Percentiles rank a stretch among this genome's conserved stretches.
phyloP scores from a whole-genome alignment of 1,140 invertebrate species.

The Bombus pascuorum region DNA sequence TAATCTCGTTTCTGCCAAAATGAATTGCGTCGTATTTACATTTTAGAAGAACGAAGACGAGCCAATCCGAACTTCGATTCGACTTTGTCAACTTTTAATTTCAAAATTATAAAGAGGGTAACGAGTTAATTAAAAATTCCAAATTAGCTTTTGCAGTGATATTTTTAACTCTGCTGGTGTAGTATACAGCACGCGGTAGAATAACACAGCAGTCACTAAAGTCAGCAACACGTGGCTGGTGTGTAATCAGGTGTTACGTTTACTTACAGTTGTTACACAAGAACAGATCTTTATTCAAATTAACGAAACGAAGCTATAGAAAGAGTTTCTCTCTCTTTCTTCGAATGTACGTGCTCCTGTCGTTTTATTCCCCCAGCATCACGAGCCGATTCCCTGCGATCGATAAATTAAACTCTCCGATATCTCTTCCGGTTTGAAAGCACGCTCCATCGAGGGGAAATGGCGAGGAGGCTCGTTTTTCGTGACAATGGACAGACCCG shows the following conservation, averaged over 20 bases:
- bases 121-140: no score
- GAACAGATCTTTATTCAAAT: conserved; percentile 10
- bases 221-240: neutral
- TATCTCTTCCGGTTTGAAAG: conserved; percentile 73
- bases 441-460: conserved; percentile 30
- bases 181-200: neutral
- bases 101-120: accelerated
- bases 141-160: neutral
- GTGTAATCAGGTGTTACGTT: neutral
- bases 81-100: no score
- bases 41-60: no score
- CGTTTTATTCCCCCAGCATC: conserved; percentile 29
- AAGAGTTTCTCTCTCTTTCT: neutral
- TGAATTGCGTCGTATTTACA: no score
- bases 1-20: no score
- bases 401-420: conserved; percentile 69
- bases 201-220: neutral
- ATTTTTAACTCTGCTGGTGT: neutral
- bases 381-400: conserved; percentile 65
- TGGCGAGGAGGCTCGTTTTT: neutral
- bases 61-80: no score
- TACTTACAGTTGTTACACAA: neutral
- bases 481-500: conserved; percentile 6
- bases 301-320: conserved; percentile 15
- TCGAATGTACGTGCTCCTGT: neutral